Percentiles rank a stretch among this genome's conserved stretches.
phyloP scores from a whole-genome alignment of 1,140 invertebrate genomes.

The Hycleus phaleratus region DNA sequence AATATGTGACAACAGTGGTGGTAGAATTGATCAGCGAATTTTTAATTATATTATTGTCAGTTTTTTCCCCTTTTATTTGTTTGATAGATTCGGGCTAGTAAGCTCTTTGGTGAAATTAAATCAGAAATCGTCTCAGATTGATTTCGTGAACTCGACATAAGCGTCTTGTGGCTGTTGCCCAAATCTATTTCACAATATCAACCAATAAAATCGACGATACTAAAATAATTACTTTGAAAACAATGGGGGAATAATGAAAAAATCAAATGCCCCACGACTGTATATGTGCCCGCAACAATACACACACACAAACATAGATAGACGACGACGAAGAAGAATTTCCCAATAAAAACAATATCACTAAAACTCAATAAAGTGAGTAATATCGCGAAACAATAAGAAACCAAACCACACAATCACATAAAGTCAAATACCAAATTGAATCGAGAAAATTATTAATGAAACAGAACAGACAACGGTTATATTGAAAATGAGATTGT shows the following conservation, averaged over 20 bases:
- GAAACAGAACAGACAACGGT: constrained; percentile 32
- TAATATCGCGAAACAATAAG: constrained; percentile 35
- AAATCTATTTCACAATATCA: background rate
- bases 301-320: constrained; percentile 6
- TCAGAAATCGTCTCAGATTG: no score
- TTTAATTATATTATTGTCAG: no score
- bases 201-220: constrained; percentile 12
- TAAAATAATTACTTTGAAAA: constrained; percentile 36
- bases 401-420: constrained; percentile 29
- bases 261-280: constrained; percentile 20
- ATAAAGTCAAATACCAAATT: constrained; percentile 37
- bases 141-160: no score
- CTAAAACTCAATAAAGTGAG: constrained; percentile 35
- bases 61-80: no score
- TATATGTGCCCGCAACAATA: no score
- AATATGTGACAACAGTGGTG: no score
- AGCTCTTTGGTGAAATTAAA: no score
- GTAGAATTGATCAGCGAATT: no score
- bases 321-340: constrained; percentile 14
- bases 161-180: background rate
- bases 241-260: constrained; percentile 33
- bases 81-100: no score
- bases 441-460: constrained; percentile 38
- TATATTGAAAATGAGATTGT: constrained; percentile 3
- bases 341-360: constrained; percentile 33